These are phyloP conservation scores for Punctoribates punctum DNA, from an alignment of 2,888 invertebrate species.

Conservation along the genomic window DNA sequence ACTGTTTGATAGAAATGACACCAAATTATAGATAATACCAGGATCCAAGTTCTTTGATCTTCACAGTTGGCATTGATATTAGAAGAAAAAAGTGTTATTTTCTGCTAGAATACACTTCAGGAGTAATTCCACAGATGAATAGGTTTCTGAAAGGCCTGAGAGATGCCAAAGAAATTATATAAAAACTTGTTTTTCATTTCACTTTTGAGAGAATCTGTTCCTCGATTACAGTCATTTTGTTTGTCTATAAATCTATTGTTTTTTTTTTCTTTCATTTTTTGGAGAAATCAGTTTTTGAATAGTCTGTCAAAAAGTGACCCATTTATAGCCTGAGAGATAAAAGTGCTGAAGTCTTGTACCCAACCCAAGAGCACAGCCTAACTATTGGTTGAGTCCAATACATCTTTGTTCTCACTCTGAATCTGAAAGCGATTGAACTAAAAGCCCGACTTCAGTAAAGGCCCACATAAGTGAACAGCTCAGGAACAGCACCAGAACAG, in stretches of 20 bases:
- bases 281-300: background rate
- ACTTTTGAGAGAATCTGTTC: background rate
- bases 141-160: background rate
- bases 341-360: background rate
- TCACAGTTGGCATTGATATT: background rate
- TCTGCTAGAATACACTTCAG: background rate
- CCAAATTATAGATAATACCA: background rate
- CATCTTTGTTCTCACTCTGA: slow-evolving; percentile 33
- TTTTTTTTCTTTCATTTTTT: background rate
- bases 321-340: background rate
- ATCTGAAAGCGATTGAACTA: background rate
- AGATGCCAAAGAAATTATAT: background rate
- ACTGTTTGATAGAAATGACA: slow-evolving; percentile 1
- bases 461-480: slow-evolving; percentile 32
- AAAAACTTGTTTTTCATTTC: slow-evolving; percentile 17
- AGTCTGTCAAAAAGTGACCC: slow-evolving; percentile 1
- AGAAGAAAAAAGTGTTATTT: slow-evolving; percentile 18
- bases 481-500: background rate
- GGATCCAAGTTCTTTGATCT: background rate
- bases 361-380: slow-evolving; percentile 14
- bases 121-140: background rate
- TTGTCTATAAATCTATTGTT: slow-evolving; percentile 7
- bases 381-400: slow-evolving; percentile 20
- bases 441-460: background rate
- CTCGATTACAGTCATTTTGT: slow-evolving; percentile 9